Percentiles rank a stretch among this genome's conserved stretches.
Evolutionary conservation across 64 coral and sea anemone genomes (phyloP).

Genomic region (Pocillopora verrucosa): DNA sequence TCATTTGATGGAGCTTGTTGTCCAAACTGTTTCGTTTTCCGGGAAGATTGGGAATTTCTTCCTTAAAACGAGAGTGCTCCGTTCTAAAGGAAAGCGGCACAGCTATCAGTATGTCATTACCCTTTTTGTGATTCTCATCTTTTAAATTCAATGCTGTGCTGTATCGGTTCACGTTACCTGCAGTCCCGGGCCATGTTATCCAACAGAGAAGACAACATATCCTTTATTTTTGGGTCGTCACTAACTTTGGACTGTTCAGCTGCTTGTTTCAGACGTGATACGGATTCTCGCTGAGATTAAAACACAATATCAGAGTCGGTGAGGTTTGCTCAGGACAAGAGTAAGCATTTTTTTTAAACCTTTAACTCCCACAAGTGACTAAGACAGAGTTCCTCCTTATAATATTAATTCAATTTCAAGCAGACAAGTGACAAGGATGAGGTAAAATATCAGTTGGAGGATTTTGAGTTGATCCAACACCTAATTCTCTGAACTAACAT

Average conservation of each 20-base stretch:
- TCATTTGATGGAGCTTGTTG: constrained; percentile 25
- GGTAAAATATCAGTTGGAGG: no score
- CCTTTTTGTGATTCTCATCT: not conserved
- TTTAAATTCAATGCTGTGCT: not conserved
- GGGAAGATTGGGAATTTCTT: constrained; percentile 56
- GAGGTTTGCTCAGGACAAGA: no score
- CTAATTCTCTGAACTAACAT: no score
- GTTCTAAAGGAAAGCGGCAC: constrained; percentile 14
- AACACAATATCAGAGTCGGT: not conserved
- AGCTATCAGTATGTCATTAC: not conserved
- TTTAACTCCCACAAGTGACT: no score
- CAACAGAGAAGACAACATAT: constrained; percentile 31
- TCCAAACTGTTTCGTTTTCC: constrained; percentile 56
- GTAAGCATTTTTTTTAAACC: no score
- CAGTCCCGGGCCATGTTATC: constrained; percentile 20
- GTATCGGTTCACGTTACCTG: not conserved
- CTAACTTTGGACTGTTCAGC: constrained; percentile 13
- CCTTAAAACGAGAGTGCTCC: constrained; percentile 32
- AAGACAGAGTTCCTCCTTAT: no score
- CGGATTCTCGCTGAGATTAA: constrained; percentile 15
- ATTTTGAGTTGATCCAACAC: no score
- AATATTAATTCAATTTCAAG: no score
- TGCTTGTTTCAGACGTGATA: constrained; percentile 17
- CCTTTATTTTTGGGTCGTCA: constrained; percentile 24
- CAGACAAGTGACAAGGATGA: no score